Evolutionary conservation across 2,888 invertebrate genomes (phyloP), one percentile per base, ranked within the genome.

Genomic region (Apodemia duryi): DNA sequence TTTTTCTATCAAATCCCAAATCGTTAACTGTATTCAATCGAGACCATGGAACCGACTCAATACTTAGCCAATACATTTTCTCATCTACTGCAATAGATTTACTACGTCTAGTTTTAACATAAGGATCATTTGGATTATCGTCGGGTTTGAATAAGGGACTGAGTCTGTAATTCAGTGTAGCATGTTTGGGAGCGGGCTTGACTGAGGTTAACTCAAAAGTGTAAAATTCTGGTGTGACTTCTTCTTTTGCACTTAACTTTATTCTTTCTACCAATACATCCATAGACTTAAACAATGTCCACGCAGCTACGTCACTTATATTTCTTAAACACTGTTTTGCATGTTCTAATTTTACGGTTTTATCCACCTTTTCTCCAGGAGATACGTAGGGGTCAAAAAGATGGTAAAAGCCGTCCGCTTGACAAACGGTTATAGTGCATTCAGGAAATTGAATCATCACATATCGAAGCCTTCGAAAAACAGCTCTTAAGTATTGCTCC

Each of bases 301-400:
- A 93, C 0, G 90, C 79, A 0, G 93, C 92, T 1, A 83, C 83
- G 6, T 75, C 51, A 73, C 68, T 69, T 75, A 77, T 64, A 72
- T 80, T 60, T 68, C 62, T 54, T 6, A 68, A 11, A 21, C 67
- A 68, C 70, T 67, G 65, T 66, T 66, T 68, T 63, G 62, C 65
- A 64, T 63, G 61, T 66, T 63, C 51, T 52, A 63, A 38, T 62
- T 29, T 29, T 51, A 66, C 10, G 61, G 62, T 57, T 65, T 63
- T 35, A 61, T 74, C 68, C 62, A 75, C 76, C 0, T 80, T 74
- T 49, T 83, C 82, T 9, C 68, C 69, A 0, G 84, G 83, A 6
- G 91, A 83, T 1, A 84, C 78, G 72, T 94, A 94, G 0, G 95
- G 93, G 78, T 95, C 94, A 73, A 95, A 95, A 1, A 95, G 75